Base-by-base conservation (phyloP, 2,113 vertebrate species). In the Etia nguti region DNA sequence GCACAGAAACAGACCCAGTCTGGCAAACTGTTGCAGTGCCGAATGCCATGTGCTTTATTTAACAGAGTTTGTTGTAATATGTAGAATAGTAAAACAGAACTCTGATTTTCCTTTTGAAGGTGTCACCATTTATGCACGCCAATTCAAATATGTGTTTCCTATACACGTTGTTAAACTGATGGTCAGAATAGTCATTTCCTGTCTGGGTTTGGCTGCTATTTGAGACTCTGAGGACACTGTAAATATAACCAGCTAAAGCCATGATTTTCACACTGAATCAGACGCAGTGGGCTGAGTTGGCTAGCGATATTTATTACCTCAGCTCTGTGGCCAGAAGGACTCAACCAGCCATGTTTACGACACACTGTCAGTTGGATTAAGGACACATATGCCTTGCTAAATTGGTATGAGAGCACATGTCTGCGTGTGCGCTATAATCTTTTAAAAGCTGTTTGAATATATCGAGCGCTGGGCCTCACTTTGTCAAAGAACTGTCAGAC, bases 251-350 rank as follows among this genome's bases (percentile, higher is more conserved):
- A 22, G 46, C 85, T 80, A 48, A 88, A 87, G 88, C 88, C 85
- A 75, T 10, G 82, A 88, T 92, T 92, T 93, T 94, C 90, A 90
- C 81, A 57, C 90, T 90, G 86, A 93, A 91, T 92, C 93, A 90
- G 90, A 88, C 43, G 13, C 70, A 81, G 65, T 84, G 82, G 86
- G 88, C 88, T 87, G 89, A 88, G 86, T 86, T 82, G 89, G 88
- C 88, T 22, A 6, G 83, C 83, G 79, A 68, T 86, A 85, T 92
- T 92, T 93, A 91, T 93, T 91, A 88, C 88, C 86, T 94, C 85
- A 75, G 89, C 85, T 91, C 80, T 84, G 80, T 41, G 92, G 90
- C 92, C 92, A 92, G 82, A 92, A 88, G 90, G 88, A 84, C 85
- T 87, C 79, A 82, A 83, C 73, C 91, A 80, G 86, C 88, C 82